These are phyloP conservation scores for Circaetus cinerascens DNA, from an alignment of 2,113 vertebrate genomes.

Conservation along the genomic window DNA sequence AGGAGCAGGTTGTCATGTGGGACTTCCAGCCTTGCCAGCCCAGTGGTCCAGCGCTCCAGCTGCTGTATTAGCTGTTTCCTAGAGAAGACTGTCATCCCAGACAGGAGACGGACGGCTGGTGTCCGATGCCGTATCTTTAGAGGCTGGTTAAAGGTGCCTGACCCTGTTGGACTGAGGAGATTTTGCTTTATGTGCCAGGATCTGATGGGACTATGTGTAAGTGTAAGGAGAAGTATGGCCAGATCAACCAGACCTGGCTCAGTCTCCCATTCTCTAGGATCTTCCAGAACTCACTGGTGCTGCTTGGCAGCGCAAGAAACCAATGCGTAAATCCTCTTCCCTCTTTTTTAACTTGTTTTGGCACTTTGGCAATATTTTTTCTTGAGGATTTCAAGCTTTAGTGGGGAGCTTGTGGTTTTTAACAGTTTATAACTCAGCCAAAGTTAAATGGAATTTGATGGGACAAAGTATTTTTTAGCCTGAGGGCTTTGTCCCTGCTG, in stretches of 20 bases:
- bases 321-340: rapidly evolving
- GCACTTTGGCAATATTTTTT: not conserved
- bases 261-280: rapidly evolving
- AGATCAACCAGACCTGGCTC: not conserved
- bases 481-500: not conserved
- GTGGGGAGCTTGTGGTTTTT: not conserved
- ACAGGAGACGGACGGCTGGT: not conserved
- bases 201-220: not conserved
- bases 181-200: not conserved
- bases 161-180: not conserved
- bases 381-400: not conserved
- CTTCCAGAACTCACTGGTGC: not conserved
- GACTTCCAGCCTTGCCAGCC: not conserved
- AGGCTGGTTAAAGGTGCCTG: not conserved
- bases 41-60: not conserved
- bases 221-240: not conserved
- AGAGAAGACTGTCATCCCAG: not conserved
- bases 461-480: not conserved
- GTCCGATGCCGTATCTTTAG: rapidly evolving
- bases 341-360: not conserved
- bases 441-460: not conserved
- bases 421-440: not conserved
- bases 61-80: not conserved
- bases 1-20: not conserved
- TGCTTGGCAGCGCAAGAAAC: not conserved